Base-by-base conservation (phyloP, 2,888 invertebrate species). In the Drosophila rubida region DNA sequence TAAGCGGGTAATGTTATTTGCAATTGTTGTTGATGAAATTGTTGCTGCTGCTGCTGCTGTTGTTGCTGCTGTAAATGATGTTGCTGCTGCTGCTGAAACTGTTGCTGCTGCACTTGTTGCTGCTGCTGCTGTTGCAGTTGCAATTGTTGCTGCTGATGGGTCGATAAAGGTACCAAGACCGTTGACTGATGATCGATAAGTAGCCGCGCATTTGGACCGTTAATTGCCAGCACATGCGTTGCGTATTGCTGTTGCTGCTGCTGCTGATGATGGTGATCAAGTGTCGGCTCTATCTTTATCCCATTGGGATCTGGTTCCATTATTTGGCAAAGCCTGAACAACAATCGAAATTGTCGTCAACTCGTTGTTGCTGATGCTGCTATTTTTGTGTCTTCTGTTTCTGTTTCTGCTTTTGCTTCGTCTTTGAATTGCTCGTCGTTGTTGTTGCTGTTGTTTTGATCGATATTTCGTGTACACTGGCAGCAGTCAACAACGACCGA, bases 271-370 rank as follows among this genome's bases (percentile, higher is more conserved):
- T 90, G 89, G 59, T 90, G 90, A 80, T 91, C 91, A 78, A 91
- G 87, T 75, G 90, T 83, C 77, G 90, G 89, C 87, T 91, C 91
- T 86, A 92, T 90, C 89, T 92, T 91, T 87, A 91, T 91, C 90
- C 90, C 90, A 87, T 90, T 91, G 87, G 91, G 90, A 89, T 91
- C 90, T 88, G 91, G 88, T 89, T 91, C 92, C 91, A 91, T 91
- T 90, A 88, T 91, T 91, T 84, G 85, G 71, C 77, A 69, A 86
- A 79, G 66, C 80, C 86, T 71, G 68, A 82, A 87, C 81, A 85
- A 85, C 88, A 83, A 83, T 85, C 87, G 82, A 87, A 82, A 85
- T 87, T 87, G 83, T 85, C 46, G 81, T 82, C 85, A 77, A 72
- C 67, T 62, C 41, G 60, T 58, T 54, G 60, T 58, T 54, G 50